phyloP scores from a whole-genome alignment of 2,113 vertebrate genomes.

The Archilochus colubris region DNA sequence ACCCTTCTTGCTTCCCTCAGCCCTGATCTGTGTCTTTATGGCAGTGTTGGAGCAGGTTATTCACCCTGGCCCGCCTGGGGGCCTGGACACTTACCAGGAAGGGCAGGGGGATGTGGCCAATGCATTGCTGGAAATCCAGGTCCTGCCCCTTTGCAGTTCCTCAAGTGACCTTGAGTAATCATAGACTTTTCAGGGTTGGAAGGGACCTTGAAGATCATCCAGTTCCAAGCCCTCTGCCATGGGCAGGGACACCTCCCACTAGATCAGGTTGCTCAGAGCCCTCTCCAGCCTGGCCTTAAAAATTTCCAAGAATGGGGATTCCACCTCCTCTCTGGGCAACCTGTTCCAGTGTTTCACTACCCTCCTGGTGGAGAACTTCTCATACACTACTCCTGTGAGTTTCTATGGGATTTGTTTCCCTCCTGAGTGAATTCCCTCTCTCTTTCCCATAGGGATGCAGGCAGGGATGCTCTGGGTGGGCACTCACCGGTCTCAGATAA shows the following conservation, averaged over 20 bases:
- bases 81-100: background rate
- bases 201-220: no score
- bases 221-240: no score
- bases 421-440: background rate
- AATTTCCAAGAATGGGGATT: no score
- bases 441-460: rapidly evolving
- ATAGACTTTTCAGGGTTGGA: no score
- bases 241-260: no score
- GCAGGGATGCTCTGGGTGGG: background rate
- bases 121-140: background rate
- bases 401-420: background rate
- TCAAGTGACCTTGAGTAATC: background rate
- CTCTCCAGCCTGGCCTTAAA: no score
- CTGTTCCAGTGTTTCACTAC: no score
- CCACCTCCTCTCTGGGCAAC: no score
- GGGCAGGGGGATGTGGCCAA: background rate
- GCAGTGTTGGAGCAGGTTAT: background rate
- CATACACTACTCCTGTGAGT: background rate
- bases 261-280: no score
- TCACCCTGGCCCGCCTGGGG: rapidly evolving
- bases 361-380: no score
- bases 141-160: background rate
- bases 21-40: rapidly evolving
- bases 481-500: conserved; percentile 89
- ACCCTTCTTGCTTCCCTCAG: background rate